Evolutionary conservation across 2,888 invertebrate species (phyloP).

Genomic region (Aphodius sticticus): DNA sequence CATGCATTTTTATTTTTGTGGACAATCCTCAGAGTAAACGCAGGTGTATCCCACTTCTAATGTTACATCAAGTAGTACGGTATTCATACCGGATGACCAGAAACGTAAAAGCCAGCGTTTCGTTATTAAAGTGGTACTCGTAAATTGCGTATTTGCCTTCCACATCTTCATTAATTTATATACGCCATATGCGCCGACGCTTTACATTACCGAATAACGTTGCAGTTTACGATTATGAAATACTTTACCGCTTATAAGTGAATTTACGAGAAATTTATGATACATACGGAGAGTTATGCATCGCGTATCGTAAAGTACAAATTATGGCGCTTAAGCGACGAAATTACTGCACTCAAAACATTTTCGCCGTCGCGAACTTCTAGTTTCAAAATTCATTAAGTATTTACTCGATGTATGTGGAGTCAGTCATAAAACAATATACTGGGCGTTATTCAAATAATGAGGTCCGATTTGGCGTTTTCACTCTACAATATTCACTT

Average conservation of each 20-base stretch:
- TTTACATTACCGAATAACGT: neutral
- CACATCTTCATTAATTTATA: neutral
- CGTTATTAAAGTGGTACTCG: conserved; percentile 32
- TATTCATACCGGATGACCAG: too few relatives aligned
- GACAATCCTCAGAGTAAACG: too few relatives aligned
- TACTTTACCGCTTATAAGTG: neutral
- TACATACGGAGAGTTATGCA: neutral
- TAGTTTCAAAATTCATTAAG: neutral
- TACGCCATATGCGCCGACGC: neutral
- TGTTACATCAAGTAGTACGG: too few relatives aligned
- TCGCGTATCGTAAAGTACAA: conserved; percentile 8
- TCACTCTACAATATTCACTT: too few relatives aligned
- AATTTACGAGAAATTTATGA: neutral
- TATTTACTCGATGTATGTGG: neutral
- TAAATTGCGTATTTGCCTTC: conserved; percentile 37
- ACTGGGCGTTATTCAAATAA: too few relatives aligned
- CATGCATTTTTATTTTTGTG: too few relatives aligned
- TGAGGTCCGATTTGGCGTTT: too few relatives aligned
- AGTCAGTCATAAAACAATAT: too few relatives aligned
- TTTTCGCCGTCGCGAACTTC: neutral
- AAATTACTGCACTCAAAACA: conserved; percentile 16
- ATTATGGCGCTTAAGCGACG: neutral
- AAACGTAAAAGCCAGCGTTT: too few relatives aligned
- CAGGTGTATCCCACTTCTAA: too few relatives aligned
- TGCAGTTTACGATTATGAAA: neutral